These are phyloP conservation scores for Aleadryas rufinucha DNA, from an alignment of 2,113 vertebrate species.

Conservation along the genomic window DNA sequence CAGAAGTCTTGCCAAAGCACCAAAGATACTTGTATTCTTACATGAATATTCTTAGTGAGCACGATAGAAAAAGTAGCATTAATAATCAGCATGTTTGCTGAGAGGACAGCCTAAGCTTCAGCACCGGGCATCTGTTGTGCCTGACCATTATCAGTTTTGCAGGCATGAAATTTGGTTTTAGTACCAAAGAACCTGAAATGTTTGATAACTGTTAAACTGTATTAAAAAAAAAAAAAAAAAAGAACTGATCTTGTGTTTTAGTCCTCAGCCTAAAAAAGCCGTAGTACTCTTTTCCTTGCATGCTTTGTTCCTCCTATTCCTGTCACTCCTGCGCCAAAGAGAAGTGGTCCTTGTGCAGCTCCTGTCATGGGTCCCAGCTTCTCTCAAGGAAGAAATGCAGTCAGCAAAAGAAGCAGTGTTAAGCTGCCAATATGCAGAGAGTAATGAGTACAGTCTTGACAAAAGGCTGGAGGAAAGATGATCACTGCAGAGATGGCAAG, in stretches of 20 bases:
- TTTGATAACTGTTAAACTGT: background rate
- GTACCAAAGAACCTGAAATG: background rate
- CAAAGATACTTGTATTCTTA: background rate
- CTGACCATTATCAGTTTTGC: background rate
- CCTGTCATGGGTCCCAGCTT: background rate
- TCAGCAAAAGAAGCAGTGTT: background rate
- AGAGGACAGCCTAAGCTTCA: background rate
- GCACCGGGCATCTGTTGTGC: background rate
- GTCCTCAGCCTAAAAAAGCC: background rate
- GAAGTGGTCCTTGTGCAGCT: background rate
- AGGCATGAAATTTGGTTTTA: background rate
- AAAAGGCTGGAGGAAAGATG: background rate
- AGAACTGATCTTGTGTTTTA: background rate
- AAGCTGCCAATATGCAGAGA: background rate
- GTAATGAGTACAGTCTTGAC: background rate
- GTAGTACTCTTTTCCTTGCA: background rate
- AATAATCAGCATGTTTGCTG: background rate
- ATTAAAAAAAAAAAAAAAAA: background rate
- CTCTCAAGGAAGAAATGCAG: background rate
- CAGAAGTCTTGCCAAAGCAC: background rate
- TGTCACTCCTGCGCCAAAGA: background rate
- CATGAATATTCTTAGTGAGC: background rate
- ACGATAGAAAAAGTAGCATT: background rate
- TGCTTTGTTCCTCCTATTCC: background rate
- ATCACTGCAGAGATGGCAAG: background rate